These are phyloP conservation scores for Musca vetustissima DNA, from an alignment of 1,140 invertebrate species.

Conservation along the genomic window DNA sequence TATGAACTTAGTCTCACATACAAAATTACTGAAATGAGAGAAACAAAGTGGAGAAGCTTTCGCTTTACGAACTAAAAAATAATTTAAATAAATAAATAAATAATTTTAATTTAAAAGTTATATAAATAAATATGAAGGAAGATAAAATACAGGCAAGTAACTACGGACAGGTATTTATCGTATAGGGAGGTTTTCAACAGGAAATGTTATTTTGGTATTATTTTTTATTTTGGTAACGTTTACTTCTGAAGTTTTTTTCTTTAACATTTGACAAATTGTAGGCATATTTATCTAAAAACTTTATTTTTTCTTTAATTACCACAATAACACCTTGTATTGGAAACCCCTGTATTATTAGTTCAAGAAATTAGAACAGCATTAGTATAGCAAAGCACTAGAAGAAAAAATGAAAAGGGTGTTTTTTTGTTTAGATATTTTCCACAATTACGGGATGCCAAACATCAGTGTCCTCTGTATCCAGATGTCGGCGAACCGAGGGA, in stretches of 20 bases:
- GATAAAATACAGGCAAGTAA: not conserved
- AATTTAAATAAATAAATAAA: constrained; percentile 1
- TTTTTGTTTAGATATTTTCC: constrained; percentile 1
- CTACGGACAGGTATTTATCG: not conserved
- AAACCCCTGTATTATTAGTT: too few relatives aligned
- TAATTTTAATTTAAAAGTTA: not conserved
- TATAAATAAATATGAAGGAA: not conserved
- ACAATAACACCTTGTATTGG: too few relatives aligned
- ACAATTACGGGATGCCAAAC: constrained; percentile 14
- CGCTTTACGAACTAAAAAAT: not conserved
- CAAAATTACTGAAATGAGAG: too few relatives aligned
- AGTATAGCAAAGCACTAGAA: not conserved
- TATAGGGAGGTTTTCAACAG: too few relatives aligned
- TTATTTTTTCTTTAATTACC: too few relatives aligned
- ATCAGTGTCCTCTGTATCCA: not conserved
- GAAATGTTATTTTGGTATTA: too few relatives aligned
- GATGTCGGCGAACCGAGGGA: not conserved
- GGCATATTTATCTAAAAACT: too few relatives aligned
- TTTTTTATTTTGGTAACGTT: too few relatives aligned
- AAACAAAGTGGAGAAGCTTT: not conserved
- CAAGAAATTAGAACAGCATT: not conserved
- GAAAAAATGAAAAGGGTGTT: not conserved
- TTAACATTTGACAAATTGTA: too few relatives aligned
- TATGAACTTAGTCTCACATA: too few relatives aligned
- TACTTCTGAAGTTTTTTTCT: too few relatives aligned